Evolutionary conservation across 2,888 invertebrate species (phyloP), one percentile per base, ranked within the genome.

Genomic region (Protophormia terraenovae): DNA sequence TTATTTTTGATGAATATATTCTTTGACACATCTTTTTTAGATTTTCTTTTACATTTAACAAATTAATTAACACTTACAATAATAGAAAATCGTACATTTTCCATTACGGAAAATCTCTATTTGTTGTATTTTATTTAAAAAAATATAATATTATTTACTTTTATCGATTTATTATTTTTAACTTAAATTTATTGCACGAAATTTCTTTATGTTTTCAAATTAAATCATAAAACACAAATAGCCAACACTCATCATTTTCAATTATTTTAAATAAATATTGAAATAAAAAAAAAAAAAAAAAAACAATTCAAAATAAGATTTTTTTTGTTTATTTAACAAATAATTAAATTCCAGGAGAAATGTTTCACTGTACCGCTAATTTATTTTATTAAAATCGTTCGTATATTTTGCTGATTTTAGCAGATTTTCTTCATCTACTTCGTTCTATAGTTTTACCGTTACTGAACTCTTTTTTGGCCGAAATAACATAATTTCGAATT

Each of bases 51-150:
- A 24, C 24, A 60, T 60, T 60, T 69, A 16, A 50, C 47, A 27
- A 67, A 29, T 67, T 45, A 29, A 22, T 55, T 24, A 67, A 58
- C 41, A 90, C 93, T 92, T 90, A 93, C 93, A 89, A 93, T 93
- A 72, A 93, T 92, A 77, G 93, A 92, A 89, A 93, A 93, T 87
- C 93, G 90, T 66, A 93, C 92, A 87, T 92, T 92, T 84, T 93
- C 92, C 92, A 93, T 93, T 16, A 41, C 50, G 24, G 41, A 55
- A 72, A 66, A 45, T 55, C 22, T 29, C 29, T 10, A 7, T 29
- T 16, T 24, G 8, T 53, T 14, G 47, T 27, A 10, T 41, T 7
- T 58, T 19, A 14, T 41, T 53, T 29, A 38, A n/a, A n/a, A 66
- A 16, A 16, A 8, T 64, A 16, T 76, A 3, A 38, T 41, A 27